These are phyloP conservation scores for Sphaerolaimus hirsutus DNA, from an alignment of 2,888 invertebrate species.

Conservation along the genomic window DNA sequence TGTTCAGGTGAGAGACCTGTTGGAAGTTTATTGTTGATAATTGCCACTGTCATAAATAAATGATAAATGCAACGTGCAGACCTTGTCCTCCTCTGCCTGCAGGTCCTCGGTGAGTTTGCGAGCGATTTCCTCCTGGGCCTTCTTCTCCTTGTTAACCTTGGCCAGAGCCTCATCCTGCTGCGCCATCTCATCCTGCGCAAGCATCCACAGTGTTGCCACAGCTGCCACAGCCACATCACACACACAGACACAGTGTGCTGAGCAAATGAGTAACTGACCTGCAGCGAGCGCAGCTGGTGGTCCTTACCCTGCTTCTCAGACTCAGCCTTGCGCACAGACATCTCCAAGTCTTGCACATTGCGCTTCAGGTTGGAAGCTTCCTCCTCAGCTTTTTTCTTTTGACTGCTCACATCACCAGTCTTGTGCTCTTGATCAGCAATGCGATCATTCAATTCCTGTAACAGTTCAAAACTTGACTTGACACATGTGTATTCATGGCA, in stretches of 20 bases:
- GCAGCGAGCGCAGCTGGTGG: constrained; percentile 1
- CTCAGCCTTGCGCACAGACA: constrained; percentile 21
- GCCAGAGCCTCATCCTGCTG: constrained; percentile 96
- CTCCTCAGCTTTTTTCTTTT: constrained; percentile 48
- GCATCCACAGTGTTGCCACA: too few relatives aligned
- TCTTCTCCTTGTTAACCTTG: constrained; percentile 95
- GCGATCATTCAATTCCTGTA: constrained; percentile 62
- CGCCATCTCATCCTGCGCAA: constrained; percentile 62
- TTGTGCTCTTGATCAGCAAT: constrained; percentile 44
- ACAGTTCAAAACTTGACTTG: too few relatives aligned
- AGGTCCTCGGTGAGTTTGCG: constrained; percentile 28
- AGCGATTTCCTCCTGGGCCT: constrained; percentile 54
- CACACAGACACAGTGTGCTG: too few relatives aligned
- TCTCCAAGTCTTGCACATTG: constrained; percentile 10
- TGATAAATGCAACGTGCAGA: not conserved
- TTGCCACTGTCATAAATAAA: too few relatives aligned
- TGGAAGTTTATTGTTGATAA: too few relatives aligned
- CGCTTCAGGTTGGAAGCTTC: constrained; percentile 50
- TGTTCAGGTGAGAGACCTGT: constrained; percentile 8
- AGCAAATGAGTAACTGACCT: too few relatives aligned
- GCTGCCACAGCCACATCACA: too few relatives aligned
- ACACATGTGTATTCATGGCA: too few relatives aligned
- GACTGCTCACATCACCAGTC: constrained; percentile 50
- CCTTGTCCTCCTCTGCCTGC: constrained; percentile 75
- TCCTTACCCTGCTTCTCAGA: constrained; percentile 16